Evolutionary conservation across 1,140 invertebrate species (phyloP).

Genomic region (Papilio polytes): DNA sequence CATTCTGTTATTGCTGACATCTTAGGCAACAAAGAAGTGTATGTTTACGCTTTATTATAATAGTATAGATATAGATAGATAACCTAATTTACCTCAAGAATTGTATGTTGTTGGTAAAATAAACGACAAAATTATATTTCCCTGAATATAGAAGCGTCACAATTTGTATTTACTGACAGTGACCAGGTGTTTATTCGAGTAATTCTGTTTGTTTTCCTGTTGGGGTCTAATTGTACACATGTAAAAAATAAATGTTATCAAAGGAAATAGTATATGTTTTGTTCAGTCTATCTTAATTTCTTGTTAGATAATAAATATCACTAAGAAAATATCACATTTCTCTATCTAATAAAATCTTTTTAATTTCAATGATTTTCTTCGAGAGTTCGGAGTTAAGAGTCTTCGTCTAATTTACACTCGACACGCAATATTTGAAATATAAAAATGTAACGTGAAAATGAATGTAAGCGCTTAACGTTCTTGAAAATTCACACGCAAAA

Average conservation of each 20-base stretch:
- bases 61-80: too few species aligned
- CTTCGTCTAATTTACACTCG: constrained; percentile 12
- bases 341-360: not conserved
- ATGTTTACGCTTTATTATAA: too few species aligned
- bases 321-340: not conserved
- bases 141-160: not conserved
- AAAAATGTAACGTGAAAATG: not conserved
- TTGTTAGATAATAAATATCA: not conserved
- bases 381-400: not conserved
- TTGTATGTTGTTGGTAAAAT: not conserved
- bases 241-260: not conserved
- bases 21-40: too few species aligned
- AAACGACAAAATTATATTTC: not conserved
- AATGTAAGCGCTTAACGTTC: not conserved
- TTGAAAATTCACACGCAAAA: not conserved
- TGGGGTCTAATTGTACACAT: not conserved
- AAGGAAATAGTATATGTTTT: not conserved
- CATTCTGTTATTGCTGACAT: too few species aligned
- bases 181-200: constrained; percentile 5
- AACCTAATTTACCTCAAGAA: not conserved
- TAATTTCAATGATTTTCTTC: not conserved
- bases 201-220: not conserved
- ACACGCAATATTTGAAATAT: not conserved
- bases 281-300: not conserved
- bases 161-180: not conserved